A percentile compares a stretch with the other conserved stretches of the same genome.
These are phyloP conservation scores for Pyrgus malvae DNA, from an alignment of 2,888 invertebrate species.

Conservation along the genomic window DNA sequence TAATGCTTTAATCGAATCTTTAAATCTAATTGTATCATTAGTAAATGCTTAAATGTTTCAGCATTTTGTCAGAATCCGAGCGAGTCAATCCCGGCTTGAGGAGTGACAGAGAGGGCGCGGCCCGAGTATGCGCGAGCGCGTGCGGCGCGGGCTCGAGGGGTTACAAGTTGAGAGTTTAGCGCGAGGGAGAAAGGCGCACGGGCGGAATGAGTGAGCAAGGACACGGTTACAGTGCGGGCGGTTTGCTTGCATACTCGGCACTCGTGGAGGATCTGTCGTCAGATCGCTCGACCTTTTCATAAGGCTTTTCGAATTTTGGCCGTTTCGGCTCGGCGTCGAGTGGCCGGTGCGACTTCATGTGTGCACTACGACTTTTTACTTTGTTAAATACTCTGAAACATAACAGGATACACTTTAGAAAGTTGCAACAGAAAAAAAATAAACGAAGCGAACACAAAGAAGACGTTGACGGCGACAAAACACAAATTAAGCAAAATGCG, in stretches of 20 bases:
- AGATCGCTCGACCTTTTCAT: constrained; percentile 80
- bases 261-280: constrained; percentile 72
- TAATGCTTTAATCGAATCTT: neutral
- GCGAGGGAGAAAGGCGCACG: constrained; percentile 40
- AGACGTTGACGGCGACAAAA: constrained; percentile 39
- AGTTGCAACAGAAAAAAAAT: constrained; percentile 60
- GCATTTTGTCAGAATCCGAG: constrained; percentile 54
- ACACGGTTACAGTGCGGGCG: constrained; percentile 59
- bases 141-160: neutral
- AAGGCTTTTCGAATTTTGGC: constrained; percentile 83
- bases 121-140: neutral
- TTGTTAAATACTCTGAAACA: constrained; percentile 96
- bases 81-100: neutral
- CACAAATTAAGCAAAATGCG: constrained; percentile 38
- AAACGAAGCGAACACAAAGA: constrained; percentile 35
- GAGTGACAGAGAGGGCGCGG: neutral
- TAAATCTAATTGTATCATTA: constrained; percentile 46
- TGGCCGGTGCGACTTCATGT: constrained; percentile 99
- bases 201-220: constrained; percentile 52
- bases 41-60: constrained; percentile 67
- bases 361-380: constrained; percentile 99
- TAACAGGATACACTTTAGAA: constrained; percentile 74
- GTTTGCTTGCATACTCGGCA: constrained; percentile 68
- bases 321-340: constrained; percentile 90
- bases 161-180: too few species aligned